phyloP scores from a whole-genome alignment of 2,888 invertebrate genomes.

The Philhelius pedissequus region DNA sequence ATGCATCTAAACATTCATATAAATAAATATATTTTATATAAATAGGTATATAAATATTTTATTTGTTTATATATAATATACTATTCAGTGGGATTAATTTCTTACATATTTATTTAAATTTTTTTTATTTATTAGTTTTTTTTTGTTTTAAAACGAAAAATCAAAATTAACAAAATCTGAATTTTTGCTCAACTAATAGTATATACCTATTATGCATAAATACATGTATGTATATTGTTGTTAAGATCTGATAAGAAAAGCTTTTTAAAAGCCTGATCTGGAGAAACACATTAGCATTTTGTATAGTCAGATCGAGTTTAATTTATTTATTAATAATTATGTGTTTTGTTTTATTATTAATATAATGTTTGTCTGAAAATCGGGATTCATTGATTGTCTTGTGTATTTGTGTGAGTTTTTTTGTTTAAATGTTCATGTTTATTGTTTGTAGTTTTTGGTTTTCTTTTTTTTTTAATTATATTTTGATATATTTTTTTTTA shows the following conservation, averaged over 20 bases:
- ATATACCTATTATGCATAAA: not conserved
- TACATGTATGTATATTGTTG: not conserved
- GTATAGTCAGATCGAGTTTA: constrained; percentile 18
- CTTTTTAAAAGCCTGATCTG: constrained; percentile 43
- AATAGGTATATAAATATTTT: constrained; percentile 67
- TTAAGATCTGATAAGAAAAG: constrained; percentile 40
- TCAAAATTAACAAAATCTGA: not conserved
- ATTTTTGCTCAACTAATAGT: constrained; percentile 65
- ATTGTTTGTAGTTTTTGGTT: constrained; percentile 4
- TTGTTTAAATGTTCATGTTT: constrained; percentile 52
- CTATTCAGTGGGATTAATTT: constrained; percentile 68
- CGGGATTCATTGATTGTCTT: constrained; percentile 67
- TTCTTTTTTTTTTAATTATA: not conserved
- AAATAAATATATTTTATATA: constrained; percentile 61
- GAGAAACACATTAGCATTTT: constrained; percentile 2
- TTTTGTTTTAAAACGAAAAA: constrained; percentile 24
- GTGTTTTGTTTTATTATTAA: constrained; percentile 33
- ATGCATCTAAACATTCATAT: constrained; percentile 66
- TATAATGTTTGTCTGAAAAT: constrained; percentile 36
- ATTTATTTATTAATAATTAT: not conserved
- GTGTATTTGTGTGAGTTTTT: constrained; percentile 67
- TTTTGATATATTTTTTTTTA: constrained; percentile 46
- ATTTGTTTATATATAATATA: constrained; percentile 55
- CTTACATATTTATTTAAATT: constrained; percentile 35
- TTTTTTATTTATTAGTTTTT: not conserved